Evolutionary conservation across 2,888 invertebrate species (phyloP).

Genomic region (Pristionchus mayeri): DNA sequence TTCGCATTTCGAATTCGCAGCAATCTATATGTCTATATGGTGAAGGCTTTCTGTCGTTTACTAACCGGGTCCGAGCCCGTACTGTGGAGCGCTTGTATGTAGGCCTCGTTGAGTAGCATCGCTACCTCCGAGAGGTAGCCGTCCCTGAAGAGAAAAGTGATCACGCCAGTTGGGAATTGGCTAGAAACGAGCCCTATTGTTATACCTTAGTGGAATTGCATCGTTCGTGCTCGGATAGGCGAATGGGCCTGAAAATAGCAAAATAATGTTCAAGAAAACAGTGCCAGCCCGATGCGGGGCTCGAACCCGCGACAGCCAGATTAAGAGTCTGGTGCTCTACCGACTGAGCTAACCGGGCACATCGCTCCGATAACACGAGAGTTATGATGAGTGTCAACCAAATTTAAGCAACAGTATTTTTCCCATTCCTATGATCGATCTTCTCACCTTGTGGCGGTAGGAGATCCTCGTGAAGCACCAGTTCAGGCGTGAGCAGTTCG

Average conservation of each 20-base stretch:
- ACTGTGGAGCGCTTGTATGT: slow-evolving; percentile 18
- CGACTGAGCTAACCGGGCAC: slow-evolving; percentile 71
- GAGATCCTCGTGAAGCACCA: slow-evolving; percentile 21
- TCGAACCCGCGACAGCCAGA: slow-evolving; percentile 64
- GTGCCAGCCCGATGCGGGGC: slow-evolving; percentile 53
- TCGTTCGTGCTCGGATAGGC: slow-evolving; percentile 29
- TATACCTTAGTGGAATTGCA: not conserved
- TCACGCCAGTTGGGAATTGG: not conserved
- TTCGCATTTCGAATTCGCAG: not conserved
- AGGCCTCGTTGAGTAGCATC: slow-evolving; percentile 39
- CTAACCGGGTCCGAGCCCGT: slow-evolving; percentile 9
- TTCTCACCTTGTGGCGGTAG: slow-evolving; percentile 4
- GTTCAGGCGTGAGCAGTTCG: slow-evolving; percentile 12
- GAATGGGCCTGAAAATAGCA: not conserved
- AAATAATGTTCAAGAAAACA: not conserved
- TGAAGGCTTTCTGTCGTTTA: slow-evolving; percentile 6
- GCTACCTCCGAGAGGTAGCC: slow-evolving; percentile 38
- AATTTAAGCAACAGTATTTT: too few relatives aligned
- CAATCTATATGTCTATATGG: too few relatives aligned
- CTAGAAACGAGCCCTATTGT: not conserved
- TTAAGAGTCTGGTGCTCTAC: slow-evolving; percentile 72
- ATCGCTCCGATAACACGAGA: too few relatives aligned
- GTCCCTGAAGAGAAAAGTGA: slow-evolving; percentile 16
- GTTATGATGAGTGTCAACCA: too few relatives aligned
- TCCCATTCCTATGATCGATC: not conserved